Evolutionary conservation across 2,797 vertebrate genomes (phyloP).

Genomic region (Myoxocephalus aenaeus): DNA sequence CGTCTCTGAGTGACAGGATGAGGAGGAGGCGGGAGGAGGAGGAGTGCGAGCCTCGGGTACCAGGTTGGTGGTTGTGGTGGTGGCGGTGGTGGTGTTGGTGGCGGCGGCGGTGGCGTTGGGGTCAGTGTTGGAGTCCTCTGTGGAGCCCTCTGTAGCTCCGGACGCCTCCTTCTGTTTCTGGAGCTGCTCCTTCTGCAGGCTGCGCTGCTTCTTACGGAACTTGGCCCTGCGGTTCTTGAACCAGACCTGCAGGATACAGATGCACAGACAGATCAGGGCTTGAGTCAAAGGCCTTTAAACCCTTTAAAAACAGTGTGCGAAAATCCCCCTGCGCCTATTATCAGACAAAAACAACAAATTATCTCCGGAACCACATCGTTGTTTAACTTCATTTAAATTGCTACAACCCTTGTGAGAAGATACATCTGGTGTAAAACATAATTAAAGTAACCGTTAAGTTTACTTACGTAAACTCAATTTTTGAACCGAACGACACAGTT

Average conservation of each 20-base stretch:
- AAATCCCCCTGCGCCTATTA: no score
- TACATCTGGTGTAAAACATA: no score
- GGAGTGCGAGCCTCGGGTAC: conserved; percentile 82
- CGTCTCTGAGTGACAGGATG: conserved; percentile 80
- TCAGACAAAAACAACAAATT: no score
- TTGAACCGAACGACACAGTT: no score
- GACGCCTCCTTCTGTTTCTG: conserved; percentile 95
- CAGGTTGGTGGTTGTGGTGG: conserved; percentile 5
- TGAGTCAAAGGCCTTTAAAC: background rate
- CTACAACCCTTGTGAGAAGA: no score
- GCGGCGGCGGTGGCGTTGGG: conserved; percentile 27
- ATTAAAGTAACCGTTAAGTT: no score
- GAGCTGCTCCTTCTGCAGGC: conserved; percentile 98
- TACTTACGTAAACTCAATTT: no score
- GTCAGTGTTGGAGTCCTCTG: conserved; percentile 87
- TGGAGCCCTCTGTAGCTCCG: conserved; percentile 78
- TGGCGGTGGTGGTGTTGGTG: conserved; percentile 10
- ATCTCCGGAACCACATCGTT: no score
- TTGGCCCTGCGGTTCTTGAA: conserved; percentile 99
- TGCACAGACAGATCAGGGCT: background rate
- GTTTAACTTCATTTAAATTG: no score
- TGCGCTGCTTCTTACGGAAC: conserved; percentile 99
- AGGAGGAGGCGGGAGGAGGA: conserved; percentile 78
- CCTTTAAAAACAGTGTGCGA: no score
- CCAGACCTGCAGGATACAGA: conserved; percentile 88